Evolutionary conservation across 2,113 vertebrate genomes (phyloP).

Genomic region (Odontesthes bonariensis): DNA sequence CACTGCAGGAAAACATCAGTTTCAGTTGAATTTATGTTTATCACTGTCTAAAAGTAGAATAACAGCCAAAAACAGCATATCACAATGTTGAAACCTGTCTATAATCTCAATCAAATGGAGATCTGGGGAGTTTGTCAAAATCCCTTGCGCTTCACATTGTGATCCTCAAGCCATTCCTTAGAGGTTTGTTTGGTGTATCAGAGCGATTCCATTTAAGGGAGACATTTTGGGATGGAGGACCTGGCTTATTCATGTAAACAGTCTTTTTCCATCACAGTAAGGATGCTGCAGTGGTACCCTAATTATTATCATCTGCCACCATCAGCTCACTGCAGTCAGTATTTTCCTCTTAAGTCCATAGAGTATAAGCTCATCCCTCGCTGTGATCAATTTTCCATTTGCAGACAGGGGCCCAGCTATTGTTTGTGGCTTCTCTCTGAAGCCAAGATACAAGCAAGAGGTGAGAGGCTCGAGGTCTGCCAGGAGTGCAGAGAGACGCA

Average conservation of each 20-base stretch:
- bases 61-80: too few species aligned
- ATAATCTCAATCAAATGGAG: background rate
- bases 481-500: constrained; percentile 15
- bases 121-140: background rate
- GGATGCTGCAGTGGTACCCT: background rate
- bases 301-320: constrained; percentile 20
- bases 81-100: background rate
- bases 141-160: background rate
- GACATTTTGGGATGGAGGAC: background rate
- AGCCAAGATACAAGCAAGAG: constrained; percentile 30
- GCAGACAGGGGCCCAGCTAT: constrained; percentile 30
- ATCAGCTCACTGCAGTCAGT: constrained; percentile 11
- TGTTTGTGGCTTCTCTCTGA: constrained; percentile 51
- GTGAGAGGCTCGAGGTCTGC: constrained; percentile 32
- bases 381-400: constrained; percentile 52
- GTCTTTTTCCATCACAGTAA: background rate
- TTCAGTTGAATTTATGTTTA: background rate
- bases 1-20: too few species aligned
- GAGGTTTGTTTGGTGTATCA: background rate
- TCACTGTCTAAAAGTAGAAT: background rate
- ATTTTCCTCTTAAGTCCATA: constrained; percentile 29
- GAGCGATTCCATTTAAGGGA: background rate
- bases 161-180: background rate
- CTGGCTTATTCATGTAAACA: constrained; percentile 34
- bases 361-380: constrained; percentile 29